Base-by-base conservation (phyloP, 2,888 invertebrate species). In the Pterostichus niger region DNA sequence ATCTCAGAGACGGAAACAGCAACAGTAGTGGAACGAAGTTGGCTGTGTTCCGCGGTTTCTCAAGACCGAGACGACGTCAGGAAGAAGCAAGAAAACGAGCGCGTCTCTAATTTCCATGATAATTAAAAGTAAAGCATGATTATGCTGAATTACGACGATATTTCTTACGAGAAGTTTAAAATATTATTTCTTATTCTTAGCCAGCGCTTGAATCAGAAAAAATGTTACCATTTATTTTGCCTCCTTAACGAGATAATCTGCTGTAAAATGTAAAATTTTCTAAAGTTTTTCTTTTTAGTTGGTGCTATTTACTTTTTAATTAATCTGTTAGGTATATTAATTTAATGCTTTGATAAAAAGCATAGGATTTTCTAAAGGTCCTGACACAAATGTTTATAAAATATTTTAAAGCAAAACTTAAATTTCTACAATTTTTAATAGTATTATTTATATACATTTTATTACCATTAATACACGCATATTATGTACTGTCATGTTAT, bases 41-140 rank as follows among this genome's bases (percentile, higher is more conserved):
- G 31, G 31, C 35, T 10, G 24, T 56, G 31, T 59, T 64, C 35
- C 13, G 35, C 31, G 64, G 64, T 64, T 64, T 64, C 35, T 11
- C 40, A n/a, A 13, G 33, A 35, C 24, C 64, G 35, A 13, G n/a
- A 13, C 64, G 64, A 33, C 24, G 61, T 13, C 31, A 35, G 10
- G 64, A 59, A 24, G 35, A 64, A 64, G 13, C 64, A 64, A 13
- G n/a, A 33, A 64, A 64, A 64, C 35, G 64, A 64, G 35, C n/a
- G 17, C 44, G 44, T 10, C 46, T 71, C 71, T 71, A 46, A 71
- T 71, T 71, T 71, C 71, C 71, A 71, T 71, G 17, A 46, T 71
- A 71, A 71, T 71, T 71, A 71, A 71, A 71, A 71, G 71, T 71
- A 71, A 46, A 71, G 71, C 44, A 49, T 71, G 44, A 71, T 71